A percentile compares a stretch with the other conserved stretches of the same genome.
Evolutionary conservation across 1,140 invertebrate species (phyloP).

Genomic region (Drosophila nasuta): DNA sequence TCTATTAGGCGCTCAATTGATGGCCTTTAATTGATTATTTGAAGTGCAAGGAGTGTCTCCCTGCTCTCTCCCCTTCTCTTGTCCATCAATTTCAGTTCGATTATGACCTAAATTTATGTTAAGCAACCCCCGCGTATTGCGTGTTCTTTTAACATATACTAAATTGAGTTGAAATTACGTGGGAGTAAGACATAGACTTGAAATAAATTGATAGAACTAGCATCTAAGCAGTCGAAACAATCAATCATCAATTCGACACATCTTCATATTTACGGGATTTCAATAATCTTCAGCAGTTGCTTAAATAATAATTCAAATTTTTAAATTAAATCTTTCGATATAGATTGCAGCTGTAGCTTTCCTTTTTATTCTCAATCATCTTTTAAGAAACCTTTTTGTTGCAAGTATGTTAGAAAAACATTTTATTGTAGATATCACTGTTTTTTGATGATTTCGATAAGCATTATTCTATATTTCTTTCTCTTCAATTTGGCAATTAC

Average conservation of each 20-base stretch:
- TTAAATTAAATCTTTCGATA: too few species aligned
- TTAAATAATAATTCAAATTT: too few species aligned
- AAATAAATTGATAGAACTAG: not conserved
- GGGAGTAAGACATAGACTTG: not conserved
- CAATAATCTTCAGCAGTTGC: not conserved
- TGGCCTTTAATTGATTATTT: conserved; percentile 26
- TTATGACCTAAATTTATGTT: conserved; percentile 26
- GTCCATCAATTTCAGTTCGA: conserved; percentile 12
- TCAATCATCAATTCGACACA: not conserved
- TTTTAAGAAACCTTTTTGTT: too few species aligned
- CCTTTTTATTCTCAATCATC: too few species aligned
- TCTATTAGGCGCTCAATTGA: conserved; percentile 61
- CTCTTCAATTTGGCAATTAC: too few species aligned
- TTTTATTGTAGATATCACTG: too few species aligned
- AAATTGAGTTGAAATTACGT: not conserved
- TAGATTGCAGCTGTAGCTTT: too few species aligned
- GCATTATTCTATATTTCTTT: too few species aligned
- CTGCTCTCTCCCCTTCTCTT: not conserved
- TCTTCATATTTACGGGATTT: not conserved
- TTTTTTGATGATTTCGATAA: too few species aligned
- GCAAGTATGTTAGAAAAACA: too few species aligned
- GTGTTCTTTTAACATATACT: not conserved
- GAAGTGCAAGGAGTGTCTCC: conserved; percentile 15
- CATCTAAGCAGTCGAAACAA: not conserved
- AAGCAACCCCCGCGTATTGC: not conserved